Evolutionary conservation across 2,113 vertebrate genomes (phyloP), one percentile per base, ranked within the genome.

Genomic region (Hyperoodon ampullatus): DNA sequence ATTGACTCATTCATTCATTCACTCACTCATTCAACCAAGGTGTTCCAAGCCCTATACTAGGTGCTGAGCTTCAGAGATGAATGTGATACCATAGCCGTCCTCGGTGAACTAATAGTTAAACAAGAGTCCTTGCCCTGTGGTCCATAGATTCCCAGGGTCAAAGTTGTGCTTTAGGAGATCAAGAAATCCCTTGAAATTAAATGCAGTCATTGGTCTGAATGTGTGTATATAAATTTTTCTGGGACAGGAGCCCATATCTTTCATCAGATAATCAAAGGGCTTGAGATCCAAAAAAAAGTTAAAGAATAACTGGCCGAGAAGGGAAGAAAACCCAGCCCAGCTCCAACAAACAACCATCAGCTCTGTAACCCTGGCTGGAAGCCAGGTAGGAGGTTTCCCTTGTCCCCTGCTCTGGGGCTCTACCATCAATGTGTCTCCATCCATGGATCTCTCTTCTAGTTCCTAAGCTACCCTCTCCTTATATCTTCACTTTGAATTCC

Each of bases 101-200:
- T 47, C 16, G 4, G 65, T 42, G 30, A 87, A 70, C 42, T 35
- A 53, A 24, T 3, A 28, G 13, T 55, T 78, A 82, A 88, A 58
- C 11, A 60, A 61, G 24, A 58, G 28, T 87, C 42, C 30, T 91
- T 89, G 12, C 10, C 30, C 4, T 65, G 35, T 89, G 30, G 28
- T 44, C 28, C 61, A 28, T 18, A 50, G 39, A 70, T 65, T 44
- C 30, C 42, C 15, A 35, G 18, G 19, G 53, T 65, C 42, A 35
- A 86, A 93, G 4, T 65, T 80, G 35, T 33, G 24, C 8, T 84
- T 75, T 65, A 71, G 35, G 15, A 18, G 19, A 88, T 39, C 55
- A 93, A 74, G n/a, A 88, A 88, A 63, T 21, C 18, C n/a, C 30
- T 95, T 92, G 58, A 80, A 80, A 87, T 60, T 68, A 86, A 94